Conservation (phyloP, 2,888 invertebrate genomes). For the Ophion slaviceki region DNA sequence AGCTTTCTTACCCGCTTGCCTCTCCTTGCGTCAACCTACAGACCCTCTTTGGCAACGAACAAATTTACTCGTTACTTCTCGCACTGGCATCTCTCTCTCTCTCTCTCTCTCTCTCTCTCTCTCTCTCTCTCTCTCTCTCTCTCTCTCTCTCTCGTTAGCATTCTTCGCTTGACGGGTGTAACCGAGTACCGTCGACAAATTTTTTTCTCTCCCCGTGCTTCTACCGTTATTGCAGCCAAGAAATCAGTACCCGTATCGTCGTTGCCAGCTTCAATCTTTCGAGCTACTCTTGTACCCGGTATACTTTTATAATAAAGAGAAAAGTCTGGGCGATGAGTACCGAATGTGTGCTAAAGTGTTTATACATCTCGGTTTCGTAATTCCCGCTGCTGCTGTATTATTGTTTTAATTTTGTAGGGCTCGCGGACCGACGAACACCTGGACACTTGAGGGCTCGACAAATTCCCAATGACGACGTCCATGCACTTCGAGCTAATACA, state of each 20-base stretch:
- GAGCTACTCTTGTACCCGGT: conserved; percentile 5
- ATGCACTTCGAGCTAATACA: conserved; percentile 22
- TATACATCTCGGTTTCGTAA: conserved; percentile 23
- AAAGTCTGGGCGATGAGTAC: conserved; percentile 30
- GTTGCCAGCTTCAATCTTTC: background rate
- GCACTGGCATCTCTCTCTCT: conserved; percentile 31
- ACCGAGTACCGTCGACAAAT: conserved; percentile 38
- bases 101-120: background rate
- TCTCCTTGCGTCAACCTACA: conserved; percentile 20
- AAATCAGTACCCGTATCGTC: conserved; percentile 43
- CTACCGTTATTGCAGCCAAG: conserved; percentile 23
- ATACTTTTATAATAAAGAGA: conserved; percentile 11
- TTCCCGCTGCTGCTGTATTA: conserved; percentile 17
- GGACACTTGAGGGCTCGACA: conserved; percentile 77
- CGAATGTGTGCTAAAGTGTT: conserved; percentile 45
- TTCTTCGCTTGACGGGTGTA: conserved; percentile 49
- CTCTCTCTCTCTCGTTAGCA: background rate
- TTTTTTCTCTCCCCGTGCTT: background rate
- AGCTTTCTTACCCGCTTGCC: background rate
- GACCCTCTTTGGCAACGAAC: conserved; percentile 34
- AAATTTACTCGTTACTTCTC: conserved; percentile 41
- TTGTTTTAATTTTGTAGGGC: conserved; percentile 40
- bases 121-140: background rate
- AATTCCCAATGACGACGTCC: conserved; percentile 76
- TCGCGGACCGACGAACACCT: conserved; percentile 73